Evolutionary conservation across 2,888 invertebrate genomes (phyloP), one percentile per base, ranked within the genome.

Genomic region (Agriopis marginaria): DNA sequence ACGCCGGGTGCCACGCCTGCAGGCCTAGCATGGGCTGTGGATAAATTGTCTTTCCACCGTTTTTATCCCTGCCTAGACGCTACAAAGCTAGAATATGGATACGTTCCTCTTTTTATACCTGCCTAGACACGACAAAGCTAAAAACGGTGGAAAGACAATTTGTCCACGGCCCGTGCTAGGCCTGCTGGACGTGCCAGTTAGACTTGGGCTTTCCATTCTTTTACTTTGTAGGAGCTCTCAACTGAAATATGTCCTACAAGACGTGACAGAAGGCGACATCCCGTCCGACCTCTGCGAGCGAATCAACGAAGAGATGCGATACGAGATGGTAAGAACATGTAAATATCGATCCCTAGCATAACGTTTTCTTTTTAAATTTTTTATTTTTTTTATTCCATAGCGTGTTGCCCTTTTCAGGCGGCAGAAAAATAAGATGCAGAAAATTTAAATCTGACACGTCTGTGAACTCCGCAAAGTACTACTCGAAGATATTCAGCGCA

Each of bases 201-300:
- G 17, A 23, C 1, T 23, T 23, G 17, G 17, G 1, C 17, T 32
- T 32, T 5, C 5, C 5, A 32, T 32, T 7, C 6, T 11, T 12
- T 17, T 3, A 60, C 23, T 9, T 53, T 54, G 71, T 82, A 96
- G 99, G 79, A 97, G 98, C 86, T 97, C 97, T 5, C 97, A 97
- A 87, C 91, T 98, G 79, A 95, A 96, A 74, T 96, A 97, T 80
- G 98, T 99, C 40, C 94, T 99, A 69, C 97, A 98, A 93, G 97
- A 98, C 83, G 98, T 99, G 63, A 96, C 97, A 11, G 98, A 98
- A 89, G 95, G 95, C 77, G 99, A 99, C 94, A 99, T 99, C 86
- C 99, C 99, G 62, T 95, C 95, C 80, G 97, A 98, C 94, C 95
- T 99, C 79, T 97, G 97, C 83, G 97, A 98, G 82, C 96, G 98